phyloP scores from a whole-genome alignment of 2,888 invertebrate genomes.

The Scrobipalpa costella region DNA sequence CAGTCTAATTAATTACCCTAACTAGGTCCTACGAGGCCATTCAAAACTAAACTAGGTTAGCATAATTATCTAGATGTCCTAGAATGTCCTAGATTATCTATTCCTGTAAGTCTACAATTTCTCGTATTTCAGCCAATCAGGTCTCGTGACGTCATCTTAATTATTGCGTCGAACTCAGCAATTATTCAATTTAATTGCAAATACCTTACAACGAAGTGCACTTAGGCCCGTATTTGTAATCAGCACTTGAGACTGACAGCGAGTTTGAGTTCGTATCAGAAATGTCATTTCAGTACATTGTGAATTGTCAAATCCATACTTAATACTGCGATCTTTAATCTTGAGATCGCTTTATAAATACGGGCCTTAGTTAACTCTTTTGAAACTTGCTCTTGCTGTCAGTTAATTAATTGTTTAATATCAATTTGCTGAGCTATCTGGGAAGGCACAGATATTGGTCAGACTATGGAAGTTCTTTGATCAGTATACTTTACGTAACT shows the following conservation, averaged over 20 bases:
- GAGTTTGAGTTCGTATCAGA: too few relatives aligned
- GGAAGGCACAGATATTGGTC: too few relatives aligned
- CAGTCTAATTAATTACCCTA: constrained; percentile 5
- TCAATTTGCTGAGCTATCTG: not conserved
- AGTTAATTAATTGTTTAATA: not conserved
- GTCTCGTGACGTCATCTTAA: not conserved
- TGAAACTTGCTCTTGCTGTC: constrained; percentile 17
- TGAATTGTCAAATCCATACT: too few relatives aligned
- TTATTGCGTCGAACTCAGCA: constrained; percentile 25
- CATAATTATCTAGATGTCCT: not conserved
- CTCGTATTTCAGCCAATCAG: constrained; percentile 11
- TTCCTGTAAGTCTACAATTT: constrained; percentile 11
- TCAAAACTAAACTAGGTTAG: constrained; percentile 13
- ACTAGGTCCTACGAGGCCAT: not conserved
- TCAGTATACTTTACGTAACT: too few relatives aligned
- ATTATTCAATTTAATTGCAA: constrained; percentile 33
- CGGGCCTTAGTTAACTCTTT: constrained; percentile 16
- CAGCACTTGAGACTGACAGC: too few relatives aligned
- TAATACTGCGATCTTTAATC: too few relatives aligned
- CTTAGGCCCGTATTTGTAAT: too few relatives aligned
- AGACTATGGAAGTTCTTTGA: too few relatives aligned
- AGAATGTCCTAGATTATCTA: not conserved
- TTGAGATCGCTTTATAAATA: too few relatives aligned
- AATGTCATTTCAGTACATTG: too few relatives aligned
- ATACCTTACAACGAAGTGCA: constrained; percentile 43